These are phyloP conservation scores for Neosilurus hyrtlii DNA, from an alignment of 2,797 vertebrate genomes.

Conservation along the genomic window DNA sequence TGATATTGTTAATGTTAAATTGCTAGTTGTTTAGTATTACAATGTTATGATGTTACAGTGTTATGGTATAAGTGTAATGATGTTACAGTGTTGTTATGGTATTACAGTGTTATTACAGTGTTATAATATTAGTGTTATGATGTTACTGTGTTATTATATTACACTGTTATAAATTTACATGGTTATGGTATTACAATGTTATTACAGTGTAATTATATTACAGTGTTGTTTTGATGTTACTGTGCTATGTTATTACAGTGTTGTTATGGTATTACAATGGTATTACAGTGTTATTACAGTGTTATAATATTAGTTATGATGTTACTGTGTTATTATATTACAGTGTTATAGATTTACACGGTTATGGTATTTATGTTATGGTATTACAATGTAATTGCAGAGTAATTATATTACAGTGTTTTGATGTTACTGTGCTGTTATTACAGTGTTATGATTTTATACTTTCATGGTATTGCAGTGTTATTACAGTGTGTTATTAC, in stretches of 20 bases:
- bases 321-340: not conserved
- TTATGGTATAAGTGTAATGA: too few relatives aligned
- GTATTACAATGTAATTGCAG: too few relatives aligned
- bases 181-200: not conserved
- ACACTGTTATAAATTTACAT: not conserved
- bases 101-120: not conserved
- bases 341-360: too few relatives aligned
- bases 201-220: not conserved
- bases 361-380: not conserved
- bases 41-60: too few relatives aligned
- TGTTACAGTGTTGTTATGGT: too few relatives aligned
- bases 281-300: not conserved
- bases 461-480: not conserved
- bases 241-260: not conserved
- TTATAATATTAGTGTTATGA: not conserved
- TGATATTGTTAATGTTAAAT: not conserved
- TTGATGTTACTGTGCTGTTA: too few relatives aligned
- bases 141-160: not conserved
- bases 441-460: not conserved
- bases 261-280: not conserved
- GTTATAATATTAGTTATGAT: not conserved
- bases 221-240: not conserved
- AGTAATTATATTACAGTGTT: too few relatives aligned
- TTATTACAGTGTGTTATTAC: not conserved
- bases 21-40: not conserved